Conservation (phyloP, 2,888 invertebrate species). For the Neoscelio sp. region DNA sequence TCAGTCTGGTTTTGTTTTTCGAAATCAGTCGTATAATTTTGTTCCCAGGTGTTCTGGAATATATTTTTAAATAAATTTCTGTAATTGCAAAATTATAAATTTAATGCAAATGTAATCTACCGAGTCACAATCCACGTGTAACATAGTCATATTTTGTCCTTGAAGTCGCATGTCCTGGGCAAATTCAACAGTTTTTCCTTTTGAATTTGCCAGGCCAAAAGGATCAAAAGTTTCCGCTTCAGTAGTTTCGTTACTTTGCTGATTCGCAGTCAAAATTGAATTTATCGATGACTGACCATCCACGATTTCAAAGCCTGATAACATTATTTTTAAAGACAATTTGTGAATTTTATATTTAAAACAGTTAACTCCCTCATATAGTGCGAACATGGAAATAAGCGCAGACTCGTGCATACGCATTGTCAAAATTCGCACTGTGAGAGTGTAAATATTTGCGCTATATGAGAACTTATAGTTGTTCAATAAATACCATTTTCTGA, state of each 20-base stretch:
- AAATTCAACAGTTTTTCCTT: constrained; percentile 21
- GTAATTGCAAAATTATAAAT: neutral
- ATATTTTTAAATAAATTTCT: constrained; percentile 34
- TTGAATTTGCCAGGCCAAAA: constrained; percentile 16
- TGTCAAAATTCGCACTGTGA: too few relatives aligned
- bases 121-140: constrained; percentile 88
- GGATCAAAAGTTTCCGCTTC: constrained; percentile 23
- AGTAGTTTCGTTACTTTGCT: neutral
- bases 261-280: neutral
- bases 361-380: too few relatives aligned
- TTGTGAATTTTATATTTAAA: neutral
- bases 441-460: neutral
- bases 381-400: too few relatives aligned
- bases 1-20: constrained; percentile 84
- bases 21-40: constrained; percentile 86
- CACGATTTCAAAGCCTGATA: constrained; percentile 20
- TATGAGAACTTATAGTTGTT: neutral
- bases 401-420: too few relatives aligned
- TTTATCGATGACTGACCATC: neutral
- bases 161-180: constrained; percentile 37
- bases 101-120: constrained; percentile 84
- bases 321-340: neutral
- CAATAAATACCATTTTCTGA: constrained; percentile 39
- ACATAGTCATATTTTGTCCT: constrained; percentile 79
- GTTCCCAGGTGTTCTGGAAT: constrained; percentile 86